Evolutionary conservation across 2,888 invertebrate genomes (phyloP), one percentile per base, ranked within the genome.

Genomic region (Eupithecia subfuscata): DNA sequence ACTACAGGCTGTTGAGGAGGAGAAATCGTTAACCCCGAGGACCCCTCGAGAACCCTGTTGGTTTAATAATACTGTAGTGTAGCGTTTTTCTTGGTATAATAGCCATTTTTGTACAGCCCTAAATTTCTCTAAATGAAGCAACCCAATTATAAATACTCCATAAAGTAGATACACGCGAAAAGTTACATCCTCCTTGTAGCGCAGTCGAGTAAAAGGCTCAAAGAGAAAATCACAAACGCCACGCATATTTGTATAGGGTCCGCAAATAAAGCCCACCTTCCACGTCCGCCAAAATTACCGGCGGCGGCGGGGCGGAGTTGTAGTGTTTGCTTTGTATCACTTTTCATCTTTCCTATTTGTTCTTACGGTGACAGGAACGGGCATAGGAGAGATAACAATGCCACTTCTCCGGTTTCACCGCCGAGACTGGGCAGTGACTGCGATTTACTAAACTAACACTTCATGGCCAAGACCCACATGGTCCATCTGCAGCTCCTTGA

Each of bases 281-380:
- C 30, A 63, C 63, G n/a, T 67, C 37, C 40, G 40, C 37, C 11
- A 37, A 40, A 67, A 67, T 67, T 67, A 67, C n/a, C 40, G 65
- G 65, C 65, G n/a, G 48, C 48, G 52, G n/a, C n/a, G 9, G n/a
- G 7, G 12, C 40, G 37, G 40, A 67, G 40, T 37, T 37, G 40
- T 67, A 37, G 18, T 67, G 37, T 52, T 48, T 69, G 69, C 18
- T 52, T 69, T 48, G 69, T 69, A 69, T 67, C 37, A 37, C 40
- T 40, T 67, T 67, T 67, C 65, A 37, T 65, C 65, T 67, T 67
- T 40, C 22, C n/a, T 67, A 67, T 67, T 67, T 67, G 37, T 67
- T 67, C 65, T 67, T 14, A 25, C 2, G 65, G 18, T 34, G 37
- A 67, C 40, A 12, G 30, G 8, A 37, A n/a, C 18, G 37, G 18